Base-by-base conservation (phyloP, 2,113 vertebrate species). In the Dicerorhinus sumatrensis region DNA sequence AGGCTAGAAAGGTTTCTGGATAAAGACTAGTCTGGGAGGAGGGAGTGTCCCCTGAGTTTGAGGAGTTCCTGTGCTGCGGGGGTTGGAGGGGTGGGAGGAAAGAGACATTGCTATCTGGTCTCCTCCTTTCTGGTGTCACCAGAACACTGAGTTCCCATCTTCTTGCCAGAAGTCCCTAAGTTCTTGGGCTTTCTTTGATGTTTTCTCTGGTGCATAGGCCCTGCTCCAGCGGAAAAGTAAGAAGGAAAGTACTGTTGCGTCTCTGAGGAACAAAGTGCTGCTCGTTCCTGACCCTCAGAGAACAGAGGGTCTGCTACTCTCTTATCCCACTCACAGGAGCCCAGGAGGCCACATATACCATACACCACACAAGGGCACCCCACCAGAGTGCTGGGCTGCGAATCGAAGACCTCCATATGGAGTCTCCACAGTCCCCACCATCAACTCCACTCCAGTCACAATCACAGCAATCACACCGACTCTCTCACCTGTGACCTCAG, bases 111-210 rank as follows among this genome's bases (percentile, higher is more conserved):
- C 72, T 73, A 12, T 97, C 51, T 67, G 67, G 33, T 65, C 27
- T n/a, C 23, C 58, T 93, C 36, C 51, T 79, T 39, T 79, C 29
- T 65, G 69, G 6, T 93, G 65, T 73, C 89, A 42, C 77, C 77
- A 69, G 97, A 90, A 97, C 97, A 91, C 75, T 89, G 25, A 33
- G 96, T 96, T 85, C 97, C 75, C 87, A 6, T 33, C 46, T 81
- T n/a, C 95, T 69, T 91, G 79, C 86, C 87, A 97, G 76, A 95
- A 94, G 27, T 60, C 51, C 39, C 20, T 25, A 39, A 36, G 62
- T 83, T 80, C 77, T 58, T 79, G 70, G 92, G 20, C 58, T 93
- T 70, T 31, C 97, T 98, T 97, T 98, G 96, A 97, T 97, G 86
- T 97, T 77, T 77, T 81, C 62, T 94, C 84, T 83, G 77, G 16